Evolutionary conservation across 2,113 vertebrate genomes (phyloP), one percentile per base, ranked within the genome.

Genomic region (Burhinus oedicnemus): DNA sequence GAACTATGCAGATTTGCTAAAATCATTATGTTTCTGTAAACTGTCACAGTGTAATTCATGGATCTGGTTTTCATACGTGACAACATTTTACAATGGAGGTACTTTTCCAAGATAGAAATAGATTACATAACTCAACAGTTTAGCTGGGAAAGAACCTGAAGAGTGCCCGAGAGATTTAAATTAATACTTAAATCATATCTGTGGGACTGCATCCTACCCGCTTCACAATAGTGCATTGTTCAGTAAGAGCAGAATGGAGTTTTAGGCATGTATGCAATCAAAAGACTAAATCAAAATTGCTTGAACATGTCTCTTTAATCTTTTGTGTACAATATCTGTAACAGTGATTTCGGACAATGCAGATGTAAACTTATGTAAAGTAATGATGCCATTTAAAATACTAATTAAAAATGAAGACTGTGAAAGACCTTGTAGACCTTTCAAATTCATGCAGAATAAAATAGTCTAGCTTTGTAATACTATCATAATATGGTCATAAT

Each of bases 11-110:
- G 93, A 89, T 91, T 94, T 97, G 90, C 93, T 97, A 87, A 95
- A 97, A 92, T 94, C 70, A 78, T 92, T 93, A 66, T 55, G 32
- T 89, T 92, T 81, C 84, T 97, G 83, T 91, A 68, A 83, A 83
- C 92, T 96, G 96, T 90, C 95, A 92, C 89, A 86, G 55, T 36
- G 36, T 75, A 87, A 85, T 91, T 96, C 90, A 30, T 81, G 93
- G 87, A 58, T 97, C 97, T 98, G 97, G 90, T 97, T 97, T 98
- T 97, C 94, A 96, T 97, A 95, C 86, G 76, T 91, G 74, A 55
- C 85, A 93, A 61, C 81, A 72, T 87, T 97, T 97, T 96, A 95
- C 94, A 97, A 38, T 89, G 79, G 84, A 68, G 14, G 8, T 97
- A 23, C 86, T 97, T 97, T 95, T 96, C 96, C 90, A 86, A 95